phyloP scores from a whole-genome alignment of 1,140 invertebrate species.

The Drosophila bifasciata region DNA sequence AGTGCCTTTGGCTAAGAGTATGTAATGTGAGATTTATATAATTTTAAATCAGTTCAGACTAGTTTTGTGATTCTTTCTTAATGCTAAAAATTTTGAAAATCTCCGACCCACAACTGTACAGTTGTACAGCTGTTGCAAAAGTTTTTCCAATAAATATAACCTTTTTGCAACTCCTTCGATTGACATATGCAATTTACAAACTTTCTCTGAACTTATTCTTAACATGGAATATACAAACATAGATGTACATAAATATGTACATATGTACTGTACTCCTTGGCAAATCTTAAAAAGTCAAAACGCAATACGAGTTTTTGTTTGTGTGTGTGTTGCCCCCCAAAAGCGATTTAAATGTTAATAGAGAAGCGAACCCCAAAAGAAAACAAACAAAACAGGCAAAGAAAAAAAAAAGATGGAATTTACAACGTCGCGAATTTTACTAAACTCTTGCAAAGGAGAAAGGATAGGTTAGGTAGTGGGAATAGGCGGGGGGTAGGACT shows the following conservation, averaged over 20 bases:
- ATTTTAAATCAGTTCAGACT: not conserved
- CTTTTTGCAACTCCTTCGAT: not conserved
- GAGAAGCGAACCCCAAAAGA: conserved; percentile 32
- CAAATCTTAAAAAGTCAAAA: not conserved
- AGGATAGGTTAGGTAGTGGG: conserved; percentile 73
- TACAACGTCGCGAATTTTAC: conserved; percentile 47
- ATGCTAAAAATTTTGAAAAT: too few species aligned
- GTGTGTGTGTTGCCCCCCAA: conserved; percentile 12
- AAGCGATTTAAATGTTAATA: conserved; percentile 65
- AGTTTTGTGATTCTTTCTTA: too few species aligned
- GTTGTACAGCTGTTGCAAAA: too few species aligned
- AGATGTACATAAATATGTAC: too few species aligned
- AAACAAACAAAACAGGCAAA: conserved; percentile 7
- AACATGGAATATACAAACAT: not conserved
- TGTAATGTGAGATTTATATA: too few species aligned
- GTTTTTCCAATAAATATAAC: not conserved
- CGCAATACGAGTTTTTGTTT: not conserved
- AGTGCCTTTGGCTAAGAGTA: too few species aligned
- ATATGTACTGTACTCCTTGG: not conserved
- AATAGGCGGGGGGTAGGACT: not conserved
- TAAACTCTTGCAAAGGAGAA: conserved; percentile 35
- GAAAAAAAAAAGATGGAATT: conserved; percentile 28
- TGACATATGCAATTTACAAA: not conserved
- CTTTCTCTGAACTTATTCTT: not conserved
- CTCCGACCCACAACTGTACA: not conserved